Percentiles rank a stretch among this genome's conserved stretches.
These are phyloP conservation scores for Halesus radiatus DNA, from an alignment of 1,140 invertebrate species.

Conservation along the genomic window DNA sequence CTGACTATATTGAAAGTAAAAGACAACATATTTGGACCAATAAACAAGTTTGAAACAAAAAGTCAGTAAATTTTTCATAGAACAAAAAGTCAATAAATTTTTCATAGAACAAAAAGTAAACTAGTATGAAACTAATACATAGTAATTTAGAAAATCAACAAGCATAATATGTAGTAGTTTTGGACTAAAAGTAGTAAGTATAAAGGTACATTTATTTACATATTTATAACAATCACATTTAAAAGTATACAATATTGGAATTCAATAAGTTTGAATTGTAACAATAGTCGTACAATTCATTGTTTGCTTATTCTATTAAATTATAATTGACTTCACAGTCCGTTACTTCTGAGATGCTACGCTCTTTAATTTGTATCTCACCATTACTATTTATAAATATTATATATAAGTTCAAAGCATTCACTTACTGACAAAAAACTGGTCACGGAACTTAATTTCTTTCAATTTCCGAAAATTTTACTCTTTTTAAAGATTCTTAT, in stretches of 20 bases:
- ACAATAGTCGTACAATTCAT: neutral
- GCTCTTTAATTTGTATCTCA: neutral
- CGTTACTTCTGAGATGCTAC: neutral
- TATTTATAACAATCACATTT: neutral
- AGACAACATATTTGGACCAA: too few relatives aligned
- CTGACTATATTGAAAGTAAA: too few relatives aligned
- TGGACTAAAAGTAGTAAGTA: too few relatives aligned
- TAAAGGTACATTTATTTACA: neutral
- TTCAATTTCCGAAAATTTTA: too few relatives aligned
- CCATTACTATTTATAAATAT: neutral
- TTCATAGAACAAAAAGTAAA: neutral
- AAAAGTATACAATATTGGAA: slow-evolving; percentile 12
- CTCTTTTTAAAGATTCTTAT: too few relatives aligned
- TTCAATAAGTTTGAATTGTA: neutral
- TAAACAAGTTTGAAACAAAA: too few relatives aligned
- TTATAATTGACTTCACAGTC: slow-evolving; percentile 14
- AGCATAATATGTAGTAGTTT: too few relatives aligned
- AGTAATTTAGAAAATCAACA: too few relatives aligned
- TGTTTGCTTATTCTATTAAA: neutral
- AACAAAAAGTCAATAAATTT: neutral
- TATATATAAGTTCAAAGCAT: neutral
- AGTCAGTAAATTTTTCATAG: too few relatives aligned
- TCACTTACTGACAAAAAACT: too few relatives aligned
- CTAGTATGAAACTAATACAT: neutral
- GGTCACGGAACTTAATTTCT: too few relatives aligned